These are phyloP conservation scores for Drosophila neotestacea DNA, from an alignment of 2,888 invertebrate species.

Conservation along the genomic window DNA sequence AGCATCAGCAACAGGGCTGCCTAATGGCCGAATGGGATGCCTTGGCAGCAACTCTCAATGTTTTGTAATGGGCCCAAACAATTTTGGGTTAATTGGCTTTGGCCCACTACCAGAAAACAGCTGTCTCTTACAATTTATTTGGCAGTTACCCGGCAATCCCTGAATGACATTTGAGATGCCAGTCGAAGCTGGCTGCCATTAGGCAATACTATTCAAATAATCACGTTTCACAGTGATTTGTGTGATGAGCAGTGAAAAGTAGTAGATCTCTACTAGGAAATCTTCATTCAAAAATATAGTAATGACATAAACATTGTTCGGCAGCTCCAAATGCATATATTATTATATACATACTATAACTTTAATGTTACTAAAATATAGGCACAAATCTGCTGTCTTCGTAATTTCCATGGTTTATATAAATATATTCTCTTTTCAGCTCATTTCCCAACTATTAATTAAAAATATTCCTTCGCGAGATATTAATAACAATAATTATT, in stretches of 20 bases:
- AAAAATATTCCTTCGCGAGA: too few species aligned
- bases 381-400: too few species aligned
- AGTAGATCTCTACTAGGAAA: neutral
- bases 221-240: conserved; percentile 14
- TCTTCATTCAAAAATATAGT: neutral
- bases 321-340: neutral
- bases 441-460: too few species aligned
- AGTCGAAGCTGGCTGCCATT: conserved; percentile 11
- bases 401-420: too few species aligned
- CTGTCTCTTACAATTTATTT: conserved; percentile 38
- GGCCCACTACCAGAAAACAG: conserved; percentile 46
- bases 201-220: conserved; percentile 19
- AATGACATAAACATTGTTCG: too few species aligned
- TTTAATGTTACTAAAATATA: too few species aligned
- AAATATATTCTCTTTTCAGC: too few species aligned
- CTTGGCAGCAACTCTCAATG: conserved; percentile 16
- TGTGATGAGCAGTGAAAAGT: conserved; percentile 4
- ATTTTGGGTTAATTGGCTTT: conserved; percentile 64
- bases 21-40: conserved; percentile 51
- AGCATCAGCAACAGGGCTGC: conserved; percentile 52
- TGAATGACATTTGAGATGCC: conserved; percentile 31
- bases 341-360: too few species aligned
- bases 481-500: too few species aligned
- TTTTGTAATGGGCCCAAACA: conserved; percentile 46
- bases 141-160: conserved; percentile 19